phyloP scores from a whole-genome alignment of 2,797 vertebrate species.

The Orestias chungarensis region DNA sequence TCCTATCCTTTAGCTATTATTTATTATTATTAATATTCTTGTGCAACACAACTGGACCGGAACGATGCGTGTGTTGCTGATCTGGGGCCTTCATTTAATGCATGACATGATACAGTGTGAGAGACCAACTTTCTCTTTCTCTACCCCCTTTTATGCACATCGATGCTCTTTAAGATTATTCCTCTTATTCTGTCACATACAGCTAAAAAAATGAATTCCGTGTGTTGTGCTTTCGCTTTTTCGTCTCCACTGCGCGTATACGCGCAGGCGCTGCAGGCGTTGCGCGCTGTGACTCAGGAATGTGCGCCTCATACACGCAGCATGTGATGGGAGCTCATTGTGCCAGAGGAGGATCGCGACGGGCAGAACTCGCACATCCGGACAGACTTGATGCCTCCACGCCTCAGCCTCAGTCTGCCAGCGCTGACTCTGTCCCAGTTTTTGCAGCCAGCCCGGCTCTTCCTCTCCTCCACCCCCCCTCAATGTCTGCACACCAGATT shows the following conservation, averaged over 20 bases:
- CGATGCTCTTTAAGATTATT: not conserved
- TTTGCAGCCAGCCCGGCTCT: constrained; percentile 30
- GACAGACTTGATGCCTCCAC: constrained; percentile 69
- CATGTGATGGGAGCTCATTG: constrained; percentile 72
- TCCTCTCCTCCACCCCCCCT: constrained; percentile 23
- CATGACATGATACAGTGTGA: constrained; percentile 61
- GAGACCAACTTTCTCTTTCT: constrained; percentile 5
- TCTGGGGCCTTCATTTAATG: constrained; percentile 67
- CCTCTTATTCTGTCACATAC: not conserved
- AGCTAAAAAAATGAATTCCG: not conserved
- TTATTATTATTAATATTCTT: constrained; percentile 15
- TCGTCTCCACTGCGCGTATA: constrained; percentile 2
- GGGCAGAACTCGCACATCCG: constrained; percentile 72
- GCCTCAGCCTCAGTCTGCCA: constrained; percentile 52
- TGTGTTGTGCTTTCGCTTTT: constrained; percentile 26
- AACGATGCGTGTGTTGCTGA: constrained; percentile 75
- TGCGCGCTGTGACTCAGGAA: constrained; percentile 81
- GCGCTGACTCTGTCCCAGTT: constrained; percentile 64
- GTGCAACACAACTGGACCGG: constrained; percentile 74
- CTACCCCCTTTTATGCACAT: not conserved
- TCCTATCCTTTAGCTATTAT: not conserved
- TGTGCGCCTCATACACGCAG: constrained; percentile 54
- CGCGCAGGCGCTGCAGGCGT: constrained; percentile 51
- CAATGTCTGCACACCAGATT: constrained; percentile 49
- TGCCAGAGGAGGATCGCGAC: constrained; percentile 51